Base-by-base conservation (phyloP, 64 coral and sea anemone species). In the Anthopleura sola region DNA sequence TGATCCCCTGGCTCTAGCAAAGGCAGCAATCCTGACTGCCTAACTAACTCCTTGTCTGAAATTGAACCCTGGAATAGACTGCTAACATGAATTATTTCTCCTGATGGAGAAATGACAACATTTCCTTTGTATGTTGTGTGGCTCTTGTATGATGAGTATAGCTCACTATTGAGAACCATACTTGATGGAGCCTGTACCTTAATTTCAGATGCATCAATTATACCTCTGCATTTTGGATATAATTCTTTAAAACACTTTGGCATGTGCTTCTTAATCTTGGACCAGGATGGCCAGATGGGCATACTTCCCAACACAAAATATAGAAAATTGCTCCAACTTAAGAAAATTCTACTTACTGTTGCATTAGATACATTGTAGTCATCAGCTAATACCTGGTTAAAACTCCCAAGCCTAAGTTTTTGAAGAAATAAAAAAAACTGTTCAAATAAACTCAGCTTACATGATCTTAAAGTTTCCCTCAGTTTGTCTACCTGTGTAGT, bases 121-220 rank as follows among this genome's bases (percentile, higher is more conserved):
- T 85, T 85, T 0, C 82, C 82, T 5, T 78, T 90, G 71, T 84
- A 90, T 2, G 88, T 90, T 2, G 46, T 85, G 14, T 90, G 82
- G 37, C 57, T 75, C 24, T 90, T 90, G 68, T 84, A 90, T 0
- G 60, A 74, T 2, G 81, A 90, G 34, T 90, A 90, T 20, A 77
- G 36, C 40, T 76, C 47, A 84, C 80, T 84, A 17, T 76, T 83
- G 21, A 84, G 50, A 18, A 84, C 7, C 28, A 84, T 16, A 38
- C 39, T 69, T 37, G 56, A 84, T 24, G 88, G 88, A 54, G 88
- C 29, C 28, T 84, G 80, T 37, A 83, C 80, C 23, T 55, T 90
- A n/a, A 90, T 83, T 37, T 90, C 81, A n/a, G 88, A 26, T 5
- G 80, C 80, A 90, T 90, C 88, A 84, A 90, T 74, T 33, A 90